These are phyloP conservation scores for Druon quercuslanigerum DNA, from an alignment of 1,140 invertebrate genomes.

Conservation along the genomic window DNA sequence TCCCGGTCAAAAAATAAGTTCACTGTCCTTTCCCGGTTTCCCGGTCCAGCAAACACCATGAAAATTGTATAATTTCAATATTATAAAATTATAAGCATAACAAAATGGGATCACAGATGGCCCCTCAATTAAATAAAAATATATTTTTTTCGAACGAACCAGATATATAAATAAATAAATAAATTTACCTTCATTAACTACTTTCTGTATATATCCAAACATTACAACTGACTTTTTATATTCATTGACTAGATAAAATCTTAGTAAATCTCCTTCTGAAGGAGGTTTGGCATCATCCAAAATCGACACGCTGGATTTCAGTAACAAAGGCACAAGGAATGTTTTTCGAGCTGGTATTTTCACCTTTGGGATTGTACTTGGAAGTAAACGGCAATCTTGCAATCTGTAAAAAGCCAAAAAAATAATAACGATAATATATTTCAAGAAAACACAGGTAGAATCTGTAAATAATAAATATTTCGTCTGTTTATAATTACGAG, in stretches of 20 bases:
- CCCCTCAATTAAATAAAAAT: neutral
- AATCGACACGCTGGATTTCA: neutral
- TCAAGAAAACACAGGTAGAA: neutral
- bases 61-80: too few relatives aligned
- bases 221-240: neutral
- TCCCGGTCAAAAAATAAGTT: too few relatives aligned
- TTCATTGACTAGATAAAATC: neutral
- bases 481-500: neutral
- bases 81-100: too few relatives aligned
- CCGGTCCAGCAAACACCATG: too few relatives aligned
- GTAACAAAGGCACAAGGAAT: neutral
- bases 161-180: neutral
- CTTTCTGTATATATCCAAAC: neutral
- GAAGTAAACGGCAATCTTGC: neutral
- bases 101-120: too few relatives aligned
- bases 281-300: neutral
- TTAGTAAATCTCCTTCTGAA: neutral
- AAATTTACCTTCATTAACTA: constrained; percentile 3
- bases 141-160: neutral
- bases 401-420: neutral
- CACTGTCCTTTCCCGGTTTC: too few relatives aligned
- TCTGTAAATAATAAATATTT: neutral
- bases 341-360: neutral
- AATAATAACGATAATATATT: neutral
- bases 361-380: neutral